Percentiles rank a stretch among this genome's conserved stretches.
Evolutionary conservation across 2,113 vertebrate species (phyloP).

Genomic region (Sapayoa aenigma): DNA sequence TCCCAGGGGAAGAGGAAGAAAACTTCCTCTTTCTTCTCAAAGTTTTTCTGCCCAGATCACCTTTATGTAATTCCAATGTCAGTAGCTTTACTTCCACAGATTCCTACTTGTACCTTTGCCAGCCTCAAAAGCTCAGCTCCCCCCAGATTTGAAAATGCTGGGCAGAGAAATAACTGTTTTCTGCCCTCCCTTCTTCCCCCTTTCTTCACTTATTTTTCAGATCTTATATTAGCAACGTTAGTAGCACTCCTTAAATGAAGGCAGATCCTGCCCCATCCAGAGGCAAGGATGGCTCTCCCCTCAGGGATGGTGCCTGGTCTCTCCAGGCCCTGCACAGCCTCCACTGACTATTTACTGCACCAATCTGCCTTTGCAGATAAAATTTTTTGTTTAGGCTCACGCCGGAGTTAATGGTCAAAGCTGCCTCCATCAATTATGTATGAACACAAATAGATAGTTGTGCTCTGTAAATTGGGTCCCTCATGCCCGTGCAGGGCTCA

Average conservation of each 20-base stretch:
- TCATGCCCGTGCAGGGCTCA: background rate
- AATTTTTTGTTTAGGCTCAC: background rate
- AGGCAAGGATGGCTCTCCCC: background rate
- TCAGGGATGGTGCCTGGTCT: background rate
- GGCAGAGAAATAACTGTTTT: background rate
- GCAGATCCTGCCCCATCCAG: background rate
- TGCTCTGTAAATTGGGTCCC: background rate
- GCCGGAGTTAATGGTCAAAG: conserved; percentile 1
- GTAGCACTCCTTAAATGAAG: background rate
- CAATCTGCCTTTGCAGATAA: background rate
- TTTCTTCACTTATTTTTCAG: background rate
- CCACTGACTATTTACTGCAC: background rate
- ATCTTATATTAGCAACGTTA: background rate
- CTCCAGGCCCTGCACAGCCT: background rate
- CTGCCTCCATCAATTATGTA: conserved; percentile 22
- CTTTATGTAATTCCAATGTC: fast-evolving
- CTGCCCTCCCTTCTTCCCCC: background rate
- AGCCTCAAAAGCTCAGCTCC: background rate
- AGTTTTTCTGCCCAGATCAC: background rate
- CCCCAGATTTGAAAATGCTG: background rate
- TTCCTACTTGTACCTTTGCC: background rate
- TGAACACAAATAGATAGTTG: background rate
- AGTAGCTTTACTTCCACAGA: background rate
- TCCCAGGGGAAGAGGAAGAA: background rate
- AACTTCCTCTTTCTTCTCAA: background rate